phyloP scores from a whole-genome alignment of 2,797 vertebrate genomes.

The Girardinus metallicus region DNA sequence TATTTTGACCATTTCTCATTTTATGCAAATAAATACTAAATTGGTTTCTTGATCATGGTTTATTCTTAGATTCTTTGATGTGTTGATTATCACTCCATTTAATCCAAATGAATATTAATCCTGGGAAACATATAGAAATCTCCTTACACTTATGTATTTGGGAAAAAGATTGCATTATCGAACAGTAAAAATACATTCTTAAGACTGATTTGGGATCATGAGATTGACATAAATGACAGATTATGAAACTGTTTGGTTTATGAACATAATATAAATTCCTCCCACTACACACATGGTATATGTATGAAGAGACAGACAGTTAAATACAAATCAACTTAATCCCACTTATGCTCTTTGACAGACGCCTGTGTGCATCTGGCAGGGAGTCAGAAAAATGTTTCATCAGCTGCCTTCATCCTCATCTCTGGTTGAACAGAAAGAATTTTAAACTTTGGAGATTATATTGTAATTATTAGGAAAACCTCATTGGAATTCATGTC shows the following conservation, averaged over 20 bases:
- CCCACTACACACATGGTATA: background rate
- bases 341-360: conserved; percentile 22
- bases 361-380: conserved; percentile 27
- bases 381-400: conserved; percentile 18
- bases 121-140: background rate
- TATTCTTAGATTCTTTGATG: background rate
- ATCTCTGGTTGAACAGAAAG: conserved; percentile 3
- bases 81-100: too few relatives aligned
- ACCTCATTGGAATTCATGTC: background rate
- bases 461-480: conserved; percentile 1
- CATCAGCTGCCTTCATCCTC: conserved; percentile 8
- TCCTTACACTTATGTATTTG: background rate
- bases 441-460: conserved; percentile 8
- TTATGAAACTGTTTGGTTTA: background rate
- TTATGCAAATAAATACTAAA: too few relatives aligned
- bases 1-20: too few relatives aligned
- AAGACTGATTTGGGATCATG: background rate
- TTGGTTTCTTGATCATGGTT: background rate
- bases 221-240: background rate
- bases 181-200: background rate
- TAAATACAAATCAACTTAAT: conserved; percentile 19
- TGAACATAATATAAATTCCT: background rate
- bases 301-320: conserved; percentile 9
- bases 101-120: background rate
- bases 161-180: background rate